phyloP scores from a whole-genome alignment of 2,888 invertebrate species.

The Apodemia zela region DNA sequence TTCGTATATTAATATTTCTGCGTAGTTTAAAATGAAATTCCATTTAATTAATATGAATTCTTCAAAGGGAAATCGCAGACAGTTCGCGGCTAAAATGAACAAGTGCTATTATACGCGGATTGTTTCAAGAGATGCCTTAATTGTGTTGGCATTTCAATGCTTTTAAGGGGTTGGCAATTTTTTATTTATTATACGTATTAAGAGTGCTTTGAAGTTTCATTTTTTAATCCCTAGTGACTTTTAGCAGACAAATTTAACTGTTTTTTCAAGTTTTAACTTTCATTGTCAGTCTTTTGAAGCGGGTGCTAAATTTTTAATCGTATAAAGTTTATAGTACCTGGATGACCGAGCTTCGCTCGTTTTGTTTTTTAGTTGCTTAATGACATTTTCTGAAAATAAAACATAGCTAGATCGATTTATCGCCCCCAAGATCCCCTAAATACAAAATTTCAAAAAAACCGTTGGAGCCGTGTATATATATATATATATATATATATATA shows the following conservation, averaged over 20 bases:
- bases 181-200: slow-evolving; percentile 27
- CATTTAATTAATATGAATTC: slow-evolving; percentile 22
- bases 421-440: too few relatives aligned
- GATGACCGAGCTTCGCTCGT: too few relatives aligned
- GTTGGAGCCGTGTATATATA: too few relatives aligned
- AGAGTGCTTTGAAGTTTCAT: slow-evolving; percentile 25
- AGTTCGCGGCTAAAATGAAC: slow-evolving; percentile 31
- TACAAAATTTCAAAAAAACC: too few relatives aligned
- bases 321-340: too few relatives aligned
- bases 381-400: too few relatives aligned
- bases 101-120: slow-evolving; percentile 34
- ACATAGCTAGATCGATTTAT: too few relatives aligned
- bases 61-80: slow-evolving; percentile 33
- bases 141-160: slow-evolving; percentile 33
- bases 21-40: neutral
- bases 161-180: slow-evolving; percentile 28
- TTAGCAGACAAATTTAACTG: neutral
- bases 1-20: too few relatives aligned
- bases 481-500: too few relatives aligned
- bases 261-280: neutral
- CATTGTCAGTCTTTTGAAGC: neutral
- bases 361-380: too few relatives aligned
- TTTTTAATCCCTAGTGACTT: too few relatives aligned
- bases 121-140: slow-evolving; percentile 33
- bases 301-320: neutral